Evolutionary conservation across 2,113 vertebrate species (phyloP).

Genomic region (Colossoma macropomum): DNA sequence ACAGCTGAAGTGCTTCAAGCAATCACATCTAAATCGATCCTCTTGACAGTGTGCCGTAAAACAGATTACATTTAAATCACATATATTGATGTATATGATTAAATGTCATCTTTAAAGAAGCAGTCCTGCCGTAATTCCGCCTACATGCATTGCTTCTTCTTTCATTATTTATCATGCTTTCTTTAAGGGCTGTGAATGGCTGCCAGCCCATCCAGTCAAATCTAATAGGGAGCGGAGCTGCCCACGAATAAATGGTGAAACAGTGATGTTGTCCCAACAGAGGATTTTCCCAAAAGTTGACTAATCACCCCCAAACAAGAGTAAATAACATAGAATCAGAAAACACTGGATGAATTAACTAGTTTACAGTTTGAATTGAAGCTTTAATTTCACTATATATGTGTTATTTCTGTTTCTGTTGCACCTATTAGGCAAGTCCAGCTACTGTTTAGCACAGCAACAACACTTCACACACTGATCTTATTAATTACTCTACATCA

Average conservation of each 20-base stretch:
- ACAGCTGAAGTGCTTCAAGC: slow-evolving; percentile 28
- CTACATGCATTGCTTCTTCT: neutral
- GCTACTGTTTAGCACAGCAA: no score
- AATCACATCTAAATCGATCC: slow-evolving; percentile 16
- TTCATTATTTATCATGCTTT: neutral
- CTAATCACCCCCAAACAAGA: neutral
- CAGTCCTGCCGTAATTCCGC: neutral
- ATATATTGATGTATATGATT: neutral
- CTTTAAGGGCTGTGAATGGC: neutral
- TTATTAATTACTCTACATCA: no score
- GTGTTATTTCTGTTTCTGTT: no score
- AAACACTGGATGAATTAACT: no score
- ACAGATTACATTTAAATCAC: neutral
- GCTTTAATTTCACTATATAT: no score
- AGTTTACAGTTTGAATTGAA: no score
- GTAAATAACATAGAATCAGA: neutral
- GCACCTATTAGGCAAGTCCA: no score
- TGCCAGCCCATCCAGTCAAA: neutral
- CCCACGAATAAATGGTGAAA: no score
- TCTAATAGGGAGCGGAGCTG: neutral
- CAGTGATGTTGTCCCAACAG: no score
- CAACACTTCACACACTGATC: no score
- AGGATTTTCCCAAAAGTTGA: no score
- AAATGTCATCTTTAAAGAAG: neutral
- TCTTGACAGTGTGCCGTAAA: neutral